Evolutionary conservation across 2,888 invertebrate species (phyloP).

Genomic region (Eupithecia subfuscata): DNA sequence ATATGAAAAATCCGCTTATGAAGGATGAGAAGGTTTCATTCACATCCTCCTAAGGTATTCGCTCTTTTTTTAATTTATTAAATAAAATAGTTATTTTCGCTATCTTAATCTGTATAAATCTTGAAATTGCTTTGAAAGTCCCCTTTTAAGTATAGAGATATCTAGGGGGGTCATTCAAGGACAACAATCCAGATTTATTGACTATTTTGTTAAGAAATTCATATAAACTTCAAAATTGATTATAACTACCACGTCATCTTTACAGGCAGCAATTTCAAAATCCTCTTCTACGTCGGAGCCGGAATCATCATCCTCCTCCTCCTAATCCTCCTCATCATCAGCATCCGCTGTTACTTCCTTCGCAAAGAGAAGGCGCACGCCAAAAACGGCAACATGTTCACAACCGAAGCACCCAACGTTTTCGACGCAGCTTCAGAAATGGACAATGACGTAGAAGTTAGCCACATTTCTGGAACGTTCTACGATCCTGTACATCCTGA

Average conservation of each 20-base stretch:
- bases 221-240: too few species aligned
- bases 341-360: constrained; percentile 61
- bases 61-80: too few species aligned
- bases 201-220: too few species aligned
- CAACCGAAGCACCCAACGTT: constrained; percentile 75
- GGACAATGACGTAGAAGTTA: constrained; percentile 75
- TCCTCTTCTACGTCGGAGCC: constrained; percentile 60
- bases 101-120: too few species aligned
- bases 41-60: too few species aligned
- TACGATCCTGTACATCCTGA: constrained; percentile 78
- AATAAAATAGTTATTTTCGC: too few species aligned
- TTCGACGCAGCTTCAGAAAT: constrained; percentile 76
- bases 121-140: too few species aligned
- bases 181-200: too few species aligned
- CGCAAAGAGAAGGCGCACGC: constrained; percentile 59
- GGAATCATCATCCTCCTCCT: constrained; percentile 56
- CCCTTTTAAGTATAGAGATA: too few species aligned
- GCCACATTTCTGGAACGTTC: constrained; percentile 78
- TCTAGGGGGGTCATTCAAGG: too few species aligned
- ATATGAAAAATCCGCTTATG: too few species aligned
- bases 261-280: constrained; percentile 54
- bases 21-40: too few species aligned
- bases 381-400: constrained; percentile 77
- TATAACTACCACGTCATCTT: background rate
- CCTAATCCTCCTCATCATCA: constrained; percentile 53